Percentiles rank a stretch among this genome's conserved stretches.
Conservation (phyloP, 2,113 vertebrate species). For the Misgurnus mizolepis region DNA sequence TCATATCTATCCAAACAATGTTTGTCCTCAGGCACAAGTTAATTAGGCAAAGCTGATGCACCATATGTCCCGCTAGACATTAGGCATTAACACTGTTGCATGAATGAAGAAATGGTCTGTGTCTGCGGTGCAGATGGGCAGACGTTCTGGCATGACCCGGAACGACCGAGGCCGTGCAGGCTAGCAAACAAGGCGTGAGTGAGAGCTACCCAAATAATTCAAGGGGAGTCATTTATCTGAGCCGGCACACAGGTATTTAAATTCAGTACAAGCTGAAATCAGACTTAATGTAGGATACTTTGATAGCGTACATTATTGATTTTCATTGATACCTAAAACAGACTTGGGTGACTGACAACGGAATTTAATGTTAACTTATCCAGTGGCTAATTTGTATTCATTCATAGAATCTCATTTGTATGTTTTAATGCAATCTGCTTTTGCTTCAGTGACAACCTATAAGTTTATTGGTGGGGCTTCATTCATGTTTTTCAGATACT, state of each 20-base stretch:
- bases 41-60: conserved; percentile 38
- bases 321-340: too few species aligned
- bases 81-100: conserved; percentile 22
- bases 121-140: conserved; percentile 48
- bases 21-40: conserved; percentile 23
- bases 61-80: conserved; percentile 10
- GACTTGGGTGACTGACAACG: too few species aligned
- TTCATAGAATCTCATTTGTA: too few species aligned
- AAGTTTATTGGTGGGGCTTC: too few species aligned
- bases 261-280: too few species aligned
- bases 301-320: too few species aligned
- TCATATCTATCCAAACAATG: conserved; percentile 20
- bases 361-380: too few species aligned
- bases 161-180: conserved; percentile 64
- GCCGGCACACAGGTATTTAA: neutral
- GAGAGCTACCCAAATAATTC: conserved; percentile 75
- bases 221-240: conserved; percentile 67
- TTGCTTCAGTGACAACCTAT: too few species aligned
- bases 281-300: too few species aligned
- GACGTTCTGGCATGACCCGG: conserved; percentile 60
- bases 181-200: conserved; percentile 74
- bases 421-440: too few species aligned
- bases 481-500: too few species aligned
- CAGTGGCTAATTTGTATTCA: too few species aligned
- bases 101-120: conserved; percentile 31